Evolutionary conservation across 2,888 invertebrate species (phyloP).

Genomic region (Sphaeridia pumilis): DNA sequence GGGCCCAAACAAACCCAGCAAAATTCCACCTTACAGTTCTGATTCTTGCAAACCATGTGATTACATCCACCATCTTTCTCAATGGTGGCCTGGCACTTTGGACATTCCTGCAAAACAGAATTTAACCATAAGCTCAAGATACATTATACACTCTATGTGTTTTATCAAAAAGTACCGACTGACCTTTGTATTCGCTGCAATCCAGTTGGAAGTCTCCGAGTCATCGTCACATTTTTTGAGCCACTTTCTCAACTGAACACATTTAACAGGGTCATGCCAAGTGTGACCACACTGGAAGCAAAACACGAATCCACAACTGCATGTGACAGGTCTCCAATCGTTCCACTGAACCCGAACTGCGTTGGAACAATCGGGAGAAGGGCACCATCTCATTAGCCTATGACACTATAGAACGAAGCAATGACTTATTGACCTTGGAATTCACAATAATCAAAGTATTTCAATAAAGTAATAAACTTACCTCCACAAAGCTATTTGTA

Average conservation of each 20-base stretch:
- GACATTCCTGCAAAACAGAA: no score
- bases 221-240: constrained; percentile 99
- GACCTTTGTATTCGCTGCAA: constrained; percentile 93
- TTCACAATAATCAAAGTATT: background rate
- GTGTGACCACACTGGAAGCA: constrained; percentile 94
- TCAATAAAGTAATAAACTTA: constrained; percentile 42
- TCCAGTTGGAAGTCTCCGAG: constrained; percentile 98
- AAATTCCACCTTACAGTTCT: constrained; percentile 94
- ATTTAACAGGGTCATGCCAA: constrained; percentile 98
- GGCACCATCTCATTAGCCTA: constrained; percentile 91
- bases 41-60: constrained; percentile 99
- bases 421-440: no score
- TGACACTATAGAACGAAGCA: constrained; percentile 63
- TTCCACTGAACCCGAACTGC: constrained; percentile 84
- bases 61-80: constrained; percentile 98
- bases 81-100: constrained; percentile 91
- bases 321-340: constrained; percentile 81
- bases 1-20: constrained; percentile 99
- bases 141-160: no score
- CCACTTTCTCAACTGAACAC: constrained; percentile 85
- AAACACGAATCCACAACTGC: constrained; percentile 84
- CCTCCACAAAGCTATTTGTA: constrained; percentile 96
- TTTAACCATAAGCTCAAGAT: no score
- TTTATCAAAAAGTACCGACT: no score
- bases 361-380: constrained; percentile 93